A percentile compares a stretch with the other conserved stretches of the same genome.
These are phyloP conservation scores for Danio jaintianensis DNA, from an alignment of 2,797 vertebrate species.

Conservation along the genomic window DNA sequence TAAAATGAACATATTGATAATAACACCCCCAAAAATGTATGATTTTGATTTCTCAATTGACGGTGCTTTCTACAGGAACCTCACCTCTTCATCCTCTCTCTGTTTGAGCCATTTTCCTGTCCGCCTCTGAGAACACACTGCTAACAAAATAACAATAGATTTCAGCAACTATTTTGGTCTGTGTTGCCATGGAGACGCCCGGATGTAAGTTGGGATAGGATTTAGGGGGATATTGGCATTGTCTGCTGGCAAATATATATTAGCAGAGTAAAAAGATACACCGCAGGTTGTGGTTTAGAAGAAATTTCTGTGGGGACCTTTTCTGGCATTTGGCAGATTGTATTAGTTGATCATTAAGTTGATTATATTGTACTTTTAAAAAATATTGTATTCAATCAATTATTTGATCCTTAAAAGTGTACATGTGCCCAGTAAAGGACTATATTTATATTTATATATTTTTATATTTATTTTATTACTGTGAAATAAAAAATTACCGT, in stretches of 20 bases:
- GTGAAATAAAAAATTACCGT: no score
- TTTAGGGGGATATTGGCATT: slow-evolving; percentile 45
- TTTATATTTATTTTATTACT: no score
- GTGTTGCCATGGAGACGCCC: slow-evolving; percentile 64
- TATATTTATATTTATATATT: no score
- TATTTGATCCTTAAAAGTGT: background rate
- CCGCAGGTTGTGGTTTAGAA: background rate
- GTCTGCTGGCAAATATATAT: slow-evolving; percentile 30
- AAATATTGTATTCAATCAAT: no score
- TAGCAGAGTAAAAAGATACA: slow-evolving; percentile 10
- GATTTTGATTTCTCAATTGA: no score
- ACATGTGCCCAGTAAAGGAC: background rate
- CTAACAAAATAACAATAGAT: slow-evolving; percentile 60
- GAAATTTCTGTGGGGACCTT: background rate
- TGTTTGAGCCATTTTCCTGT: slow-evolving; percentile 48
- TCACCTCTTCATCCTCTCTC: slow-evolving; percentile 24
- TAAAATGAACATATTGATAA: no score
- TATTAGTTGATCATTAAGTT: background rate
- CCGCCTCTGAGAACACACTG: slow-evolving; percentile 56
- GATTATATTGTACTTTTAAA: background rate
- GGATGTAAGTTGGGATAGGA: slow-evolving; percentile 43
- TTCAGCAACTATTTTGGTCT: slow-evolving; percentile 65
- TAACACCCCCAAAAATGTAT: no score
- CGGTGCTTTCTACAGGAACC: background rate
- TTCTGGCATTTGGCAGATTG: background rate